phyloP scores from a whole-genome alignment of 2,888 invertebrate genomes.

The Phaonia tiefii region DNA sequence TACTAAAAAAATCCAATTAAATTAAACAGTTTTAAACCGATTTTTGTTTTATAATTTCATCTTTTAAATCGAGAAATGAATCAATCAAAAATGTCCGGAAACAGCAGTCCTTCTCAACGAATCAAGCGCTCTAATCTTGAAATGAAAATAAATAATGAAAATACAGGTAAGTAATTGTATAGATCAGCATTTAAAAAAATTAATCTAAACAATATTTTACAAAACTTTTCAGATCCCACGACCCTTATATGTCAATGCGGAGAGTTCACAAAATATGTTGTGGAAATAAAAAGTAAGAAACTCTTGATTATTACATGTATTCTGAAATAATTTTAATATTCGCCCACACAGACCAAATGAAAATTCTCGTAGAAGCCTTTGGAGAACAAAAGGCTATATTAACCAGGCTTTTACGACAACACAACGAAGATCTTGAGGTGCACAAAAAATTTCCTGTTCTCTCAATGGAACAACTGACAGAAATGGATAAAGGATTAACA shows the following conservation, averaged over 20 bases:
- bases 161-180: not conserved
- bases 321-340: not conserved
- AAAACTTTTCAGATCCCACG: not conserved
- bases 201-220: conserved; percentile 3
- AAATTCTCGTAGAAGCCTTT: not conserved
- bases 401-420: not conserved
- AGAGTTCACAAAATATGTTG: conserved; percentile 14
- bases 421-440: conserved; percentile 1
- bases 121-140: conserved; percentile 14
- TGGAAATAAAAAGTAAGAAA: conserved; percentile 30
- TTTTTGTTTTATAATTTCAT: too few relatives aligned
- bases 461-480: not conserved
- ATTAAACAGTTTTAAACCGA: too few relatives aligned
- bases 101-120: conserved; percentile 26
- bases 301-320: conserved; percentile 15
- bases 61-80: not conserved
- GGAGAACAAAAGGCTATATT: not conserved
- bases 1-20: too few relatives aligned
- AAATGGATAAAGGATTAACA: not conserved
- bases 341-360: not conserved
- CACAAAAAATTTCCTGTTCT: not conserved
- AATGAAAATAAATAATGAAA: too few relatives aligned
- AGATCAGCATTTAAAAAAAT: not conserved
- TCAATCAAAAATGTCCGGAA: conserved; percentile 31
- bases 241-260: not conserved